phyloP scores from a whole-genome alignment of 2,888 invertebrate species.

The Lepidocyrtinus sp. region DNA sequence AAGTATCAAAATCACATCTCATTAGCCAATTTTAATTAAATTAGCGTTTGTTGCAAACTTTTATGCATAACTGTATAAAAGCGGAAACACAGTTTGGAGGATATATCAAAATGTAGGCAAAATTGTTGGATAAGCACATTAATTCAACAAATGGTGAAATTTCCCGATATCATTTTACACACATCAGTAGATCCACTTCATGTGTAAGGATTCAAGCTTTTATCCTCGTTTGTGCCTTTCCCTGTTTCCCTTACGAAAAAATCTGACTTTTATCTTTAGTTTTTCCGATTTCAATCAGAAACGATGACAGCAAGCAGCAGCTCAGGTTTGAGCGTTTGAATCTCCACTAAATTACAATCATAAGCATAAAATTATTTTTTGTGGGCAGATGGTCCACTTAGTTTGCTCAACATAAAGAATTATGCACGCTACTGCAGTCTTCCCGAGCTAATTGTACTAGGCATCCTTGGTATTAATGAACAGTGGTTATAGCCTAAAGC shows the following conservation, averaged over 20 bases:
- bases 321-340: not conserved
- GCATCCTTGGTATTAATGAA: slow-evolving; percentile 30
- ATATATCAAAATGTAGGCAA: too few relatives aligned
- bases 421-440: not conserved
- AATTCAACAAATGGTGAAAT: too few relatives aligned
- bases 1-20: not conserved
- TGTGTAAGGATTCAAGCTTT: not conserved
- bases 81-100: too few relatives aligned
- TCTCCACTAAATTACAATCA: not conserved
- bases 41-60: too few relatives aligned
- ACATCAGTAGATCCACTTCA: too few relatives aligned
- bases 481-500: slow-evolving; percentile 46
- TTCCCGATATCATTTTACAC: too few relatives aligned
- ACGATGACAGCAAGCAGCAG: not conserved
- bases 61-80: too few relatives aligned
- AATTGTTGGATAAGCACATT: too few relatives aligned
- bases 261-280: too few relatives aligned
- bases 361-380: slow-evolving; percentile 22
- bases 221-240: not conserved
- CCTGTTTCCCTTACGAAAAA: not conserved
- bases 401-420: slow-evolving; percentile 15
- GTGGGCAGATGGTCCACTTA: slow-evolving; percentile 52
- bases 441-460: not conserved
- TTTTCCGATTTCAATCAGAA: not conserved
- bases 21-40: not conserved